Percentiles rank a stretch among this genome's conserved stretches.
phyloP scores from a whole-genome alignment of 2,888 invertebrate species.

The Melipona bicolor region DNA sequence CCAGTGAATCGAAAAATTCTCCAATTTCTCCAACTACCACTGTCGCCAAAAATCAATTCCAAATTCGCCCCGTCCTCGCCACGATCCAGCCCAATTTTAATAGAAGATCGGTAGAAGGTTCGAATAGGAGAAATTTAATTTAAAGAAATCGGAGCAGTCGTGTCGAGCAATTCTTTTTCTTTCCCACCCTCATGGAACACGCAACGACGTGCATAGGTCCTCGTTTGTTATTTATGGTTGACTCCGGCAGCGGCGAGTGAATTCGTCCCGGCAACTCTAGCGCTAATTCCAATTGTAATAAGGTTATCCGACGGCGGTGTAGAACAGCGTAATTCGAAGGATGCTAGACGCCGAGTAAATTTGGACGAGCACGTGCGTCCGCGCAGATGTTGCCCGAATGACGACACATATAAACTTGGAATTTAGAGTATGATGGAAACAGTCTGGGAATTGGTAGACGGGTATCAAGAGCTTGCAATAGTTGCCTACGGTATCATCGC shows the following conservation, averaged over 20 bases:
- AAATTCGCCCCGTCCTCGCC: too few relatives aligned
- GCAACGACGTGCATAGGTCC: neutral
- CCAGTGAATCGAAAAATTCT: too few relatives aligned
- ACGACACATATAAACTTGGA: slow-evolving; percentile 59
- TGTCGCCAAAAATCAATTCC: too few relatives aligned
- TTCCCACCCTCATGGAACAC: neutral
- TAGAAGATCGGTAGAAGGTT: too few relatives aligned
- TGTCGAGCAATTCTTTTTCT: too few relatives aligned
- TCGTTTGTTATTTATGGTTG: slow-evolving; percentile 46
- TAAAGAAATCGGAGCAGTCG: too few relatives aligned
- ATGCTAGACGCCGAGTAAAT: slow-evolving; percentile 60
- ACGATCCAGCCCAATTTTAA: too few relatives aligned
- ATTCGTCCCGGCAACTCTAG: slow-evolving; percentile 11
- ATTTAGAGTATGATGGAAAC: slow-evolving; percentile 60
- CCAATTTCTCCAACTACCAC: too few relatives aligned
- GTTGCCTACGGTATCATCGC: slow-evolving; percentile 2
- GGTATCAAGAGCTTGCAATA: slow-evolving; percentile 45
- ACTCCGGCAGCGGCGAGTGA: neutral
- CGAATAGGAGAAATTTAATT: too few relatives aligned
- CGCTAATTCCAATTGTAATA: slow-evolving; percentile 67
- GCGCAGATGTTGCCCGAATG: slow-evolving; percentile 65
- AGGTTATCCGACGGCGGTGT: slow-evolving; percentile 54
- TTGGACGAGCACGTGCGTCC: slow-evolving; percentile 58
- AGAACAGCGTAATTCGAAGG: slow-evolving; percentile 61
- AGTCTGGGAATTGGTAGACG: slow-evolving; percentile 49